Conservation (phyloP, 1,140 invertebrate species). For the Pseudomyrmex gracilis region DNA sequence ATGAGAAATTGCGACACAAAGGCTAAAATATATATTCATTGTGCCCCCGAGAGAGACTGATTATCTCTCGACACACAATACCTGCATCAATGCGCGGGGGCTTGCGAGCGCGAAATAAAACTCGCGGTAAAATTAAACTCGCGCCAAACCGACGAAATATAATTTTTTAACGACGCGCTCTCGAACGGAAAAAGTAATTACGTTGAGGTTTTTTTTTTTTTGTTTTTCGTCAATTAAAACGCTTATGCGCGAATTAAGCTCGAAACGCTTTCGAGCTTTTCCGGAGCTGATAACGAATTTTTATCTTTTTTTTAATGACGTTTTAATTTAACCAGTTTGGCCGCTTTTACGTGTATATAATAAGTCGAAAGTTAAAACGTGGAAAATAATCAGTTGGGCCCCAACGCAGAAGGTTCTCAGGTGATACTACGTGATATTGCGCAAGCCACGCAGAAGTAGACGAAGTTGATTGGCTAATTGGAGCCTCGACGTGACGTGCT, state of each 20-base stretch:
- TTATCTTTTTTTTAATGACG: neutral
- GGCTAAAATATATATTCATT: neutral
- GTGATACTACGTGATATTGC: slow-evolving; percentile 32
- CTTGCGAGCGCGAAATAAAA: neutral
- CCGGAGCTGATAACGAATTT: neutral
- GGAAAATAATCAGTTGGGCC: too few relatives aligned
- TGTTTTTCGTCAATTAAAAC: slow-evolving; percentile 4
- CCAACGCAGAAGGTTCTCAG: neutral
- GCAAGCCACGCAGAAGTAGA: slow-evolving; percentile 53
- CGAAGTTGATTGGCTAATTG: slow-evolving; percentile 70
- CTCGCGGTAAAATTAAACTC: slow-evolving; percentile 18
- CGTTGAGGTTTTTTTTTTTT: neutral
- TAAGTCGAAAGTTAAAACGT: neutral
- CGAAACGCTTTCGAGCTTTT: neutral
- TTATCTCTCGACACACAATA: slow-evolving; percentile 39
- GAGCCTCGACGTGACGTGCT: slow-evolving; percentile 57
- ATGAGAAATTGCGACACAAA: neutral
- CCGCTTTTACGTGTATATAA: too few relatives aligned
- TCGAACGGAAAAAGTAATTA: neutral
- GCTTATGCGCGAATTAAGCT: slow-evolving; percentile 4
- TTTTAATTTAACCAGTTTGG: too few relatives aligned
- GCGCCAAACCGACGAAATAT: neutral
- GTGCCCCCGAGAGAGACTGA: slow-evolving; percentile 6
- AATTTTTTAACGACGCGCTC: neutral
- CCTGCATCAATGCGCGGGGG: slow-evolving; percentile 9